Evolutionary conservation across 2,113 vertebrate species (phyloP).

Genomic region (Dinomys branickii): DNA sequence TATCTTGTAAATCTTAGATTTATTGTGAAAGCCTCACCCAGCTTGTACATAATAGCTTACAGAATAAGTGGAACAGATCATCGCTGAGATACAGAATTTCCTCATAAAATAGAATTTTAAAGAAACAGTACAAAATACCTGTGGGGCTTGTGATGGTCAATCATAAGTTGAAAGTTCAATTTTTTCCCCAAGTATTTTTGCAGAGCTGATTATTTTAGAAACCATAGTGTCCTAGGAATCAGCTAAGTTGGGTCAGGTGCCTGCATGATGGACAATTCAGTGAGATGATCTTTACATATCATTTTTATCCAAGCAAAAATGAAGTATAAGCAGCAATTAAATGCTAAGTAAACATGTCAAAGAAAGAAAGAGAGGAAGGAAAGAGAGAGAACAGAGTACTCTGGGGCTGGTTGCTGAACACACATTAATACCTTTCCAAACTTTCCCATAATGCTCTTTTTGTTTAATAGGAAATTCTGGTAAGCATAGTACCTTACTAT

Average conservation of each 20-base stretch:
- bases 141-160: background rate
- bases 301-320: background rate
- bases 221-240: background rate
- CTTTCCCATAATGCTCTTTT: background rate
- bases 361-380: background rate
- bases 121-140: background rate
- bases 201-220: constrained; percentile 27
- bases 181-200: background rate
- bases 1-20: constrained; percentile 56
- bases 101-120: background rate
- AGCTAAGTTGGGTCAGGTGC: background rate
- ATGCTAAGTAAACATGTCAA: constrained; percentile 25
- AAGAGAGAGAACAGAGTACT: background rate
- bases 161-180: background rate
- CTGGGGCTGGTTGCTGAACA: background rate
- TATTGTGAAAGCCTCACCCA: constrained; percentile 20
- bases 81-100: background rate
- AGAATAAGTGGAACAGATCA: background rate
- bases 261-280: background rate
- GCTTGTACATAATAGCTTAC: background rate
- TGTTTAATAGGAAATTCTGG: background rate
- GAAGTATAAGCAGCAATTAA: background rate
- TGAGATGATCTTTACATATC: background rate
- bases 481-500: background rate
- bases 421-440: background rate